Base-by-base conservation (phyloP, 1,140 invertebrate species). In the Homalodisca vitripennis region DNA sequence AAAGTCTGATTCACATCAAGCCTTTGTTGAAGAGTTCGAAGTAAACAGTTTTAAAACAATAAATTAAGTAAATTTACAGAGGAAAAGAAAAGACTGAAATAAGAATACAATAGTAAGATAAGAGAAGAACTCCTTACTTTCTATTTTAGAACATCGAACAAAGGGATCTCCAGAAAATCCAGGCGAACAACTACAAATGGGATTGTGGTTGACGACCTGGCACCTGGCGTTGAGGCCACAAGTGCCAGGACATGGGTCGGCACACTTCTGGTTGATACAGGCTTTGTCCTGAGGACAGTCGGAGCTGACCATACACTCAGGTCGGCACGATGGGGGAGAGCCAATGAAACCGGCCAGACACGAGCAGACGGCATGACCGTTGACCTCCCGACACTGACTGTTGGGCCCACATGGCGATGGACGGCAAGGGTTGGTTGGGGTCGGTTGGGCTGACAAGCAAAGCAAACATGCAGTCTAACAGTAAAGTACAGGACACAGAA, bases 131-230 rank as follows among this genome's bases (percentile, higher is more conserved):
- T 75, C 75, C 73, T 75, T 75, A 76, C 74, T 72, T 75, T 76
- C 70, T 72, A 70, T 55, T 68, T 74, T 78, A 74, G 79, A 76
- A 71, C 85, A 89, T 74, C 75, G 73, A 0, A 78, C 76, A 66
- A 83, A 83, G 46, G 85, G 81, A 77, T 86, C 84, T 17, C 85
- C 85, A 30, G 78, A 80, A 62, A 78, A 78, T 22, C 77, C 75
- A 63, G 72, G 71, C 6, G 73, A 47, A 69, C 83, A 84, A 55
- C 73, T 77, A 71, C 74, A 80, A 67, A 83, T 76, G 27, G 82
- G 79, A 55, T 75, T 77, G 71, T 82, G 82, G 72, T 80, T 83
- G 20, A 80, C 74, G n/a, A 78, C 80, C 73, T 75, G 79, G 71
- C 77, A 80, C 66, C 72, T 74, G 46, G 79, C 79, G 80, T 78